Percentiles rank a stretch among this genome's conserved stretches.
These are phyloP conservation scores for Monoplex corrugatus DNA, from an alignment of 2,888 invertebrate genomes.

Conservation along the genomic window DNA sequence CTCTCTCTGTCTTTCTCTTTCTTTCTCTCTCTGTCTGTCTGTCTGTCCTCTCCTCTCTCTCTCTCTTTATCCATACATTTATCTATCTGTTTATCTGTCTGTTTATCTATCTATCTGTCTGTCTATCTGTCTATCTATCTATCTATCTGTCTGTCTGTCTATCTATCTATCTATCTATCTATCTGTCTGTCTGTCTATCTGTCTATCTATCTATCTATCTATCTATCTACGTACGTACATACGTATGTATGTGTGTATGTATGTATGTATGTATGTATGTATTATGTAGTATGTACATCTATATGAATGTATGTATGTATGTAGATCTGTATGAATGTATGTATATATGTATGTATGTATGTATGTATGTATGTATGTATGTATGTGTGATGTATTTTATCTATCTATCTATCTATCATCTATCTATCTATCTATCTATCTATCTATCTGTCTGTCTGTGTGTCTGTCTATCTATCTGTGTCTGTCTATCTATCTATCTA, in stretches of 20 bases:
- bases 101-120: not conserved
- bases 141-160: not conserved
- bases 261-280: not conserved
- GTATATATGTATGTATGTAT: too few relatives aligned
- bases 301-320: too few relatives aligned
- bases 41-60: not conserved
- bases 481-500: too few relatives aligned
- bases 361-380: slow-evolving; percentile 30
- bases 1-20: not conserved
- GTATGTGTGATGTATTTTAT: too few relatives aligned
- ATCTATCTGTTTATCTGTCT: not conserved
- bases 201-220: not conserved
- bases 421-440: too few relatives aligned
- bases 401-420: too few relatives aligned
- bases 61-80: too few relatives aligned
- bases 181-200: too few relatives aligned
- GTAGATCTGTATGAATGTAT: too few relatives aligned
- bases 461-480: too few relatives aligned
- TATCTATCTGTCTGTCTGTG: too few relatives aligned
- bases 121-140: not conserved
- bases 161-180: not conserved
- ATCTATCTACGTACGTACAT: not conserved
- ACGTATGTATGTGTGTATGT: not conserved
- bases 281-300: too few relatives aligned
- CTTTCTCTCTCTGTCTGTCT: not conserved